Evolutionary conservation across 2,888 invertebrate genomes (phyloP), one percentile per base, ranked within the genome.

Genomic region (Sialis lutaria): DNA sequence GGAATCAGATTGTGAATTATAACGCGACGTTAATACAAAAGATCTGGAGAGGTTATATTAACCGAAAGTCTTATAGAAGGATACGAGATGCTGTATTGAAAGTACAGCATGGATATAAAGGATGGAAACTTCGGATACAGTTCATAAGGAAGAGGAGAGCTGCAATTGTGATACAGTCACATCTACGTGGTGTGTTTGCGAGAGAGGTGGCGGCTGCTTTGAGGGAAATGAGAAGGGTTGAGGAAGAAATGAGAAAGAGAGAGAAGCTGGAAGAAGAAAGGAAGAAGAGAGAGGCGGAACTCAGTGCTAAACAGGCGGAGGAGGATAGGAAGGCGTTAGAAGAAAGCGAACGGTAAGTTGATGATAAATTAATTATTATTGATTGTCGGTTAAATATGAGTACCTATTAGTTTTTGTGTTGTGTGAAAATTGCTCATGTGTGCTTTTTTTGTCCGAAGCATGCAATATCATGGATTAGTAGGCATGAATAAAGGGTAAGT

Each of bases 171-270:
- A 83, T 92, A 52, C 91, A 92, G 67, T 74, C 86, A 49, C 88
- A 85, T 61, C 66, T 91, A 51, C 68, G 91, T 7, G 92, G 92
- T 4, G 88, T 89, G 55, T 92, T 91, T 67, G 92, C 90, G 0
- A 68, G 92, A 51, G 90, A 91, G 67, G 89, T 84, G 6, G 90
- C 90, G 0, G 74, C 83, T 1, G 90, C 91, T 0, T 63, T 92
- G 50, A 66, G 89, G 6, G 90, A 91, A 68, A 90, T 91, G 87
- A 71, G 79, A 53, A 67, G 85, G 30, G 86, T 88, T 48, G 87
- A 89, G 62, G 82, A 85, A 59, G 87, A 88, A 68, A 87, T 89
- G 76, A 74, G 82, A 51, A 78, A 85, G 54, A 68, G 86, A 10
- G 86, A 87, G 58, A 75, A 73, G 53, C 60, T 80, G 45, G 82